phyloP scores from a whole-genome alignment of 64 coral and sea anemone species.

The Acropora yongei region DNA sequence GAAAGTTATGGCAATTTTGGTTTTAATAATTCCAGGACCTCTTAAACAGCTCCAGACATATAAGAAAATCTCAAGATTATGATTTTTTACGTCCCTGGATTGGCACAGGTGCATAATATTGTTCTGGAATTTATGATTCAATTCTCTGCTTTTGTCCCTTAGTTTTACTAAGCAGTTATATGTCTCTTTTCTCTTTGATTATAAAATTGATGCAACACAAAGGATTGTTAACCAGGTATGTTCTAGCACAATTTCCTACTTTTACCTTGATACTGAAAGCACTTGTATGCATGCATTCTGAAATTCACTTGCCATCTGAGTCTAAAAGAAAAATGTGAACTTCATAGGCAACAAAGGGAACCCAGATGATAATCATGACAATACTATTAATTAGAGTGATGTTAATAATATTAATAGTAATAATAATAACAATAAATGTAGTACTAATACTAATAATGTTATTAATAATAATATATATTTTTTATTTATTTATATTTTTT shows the following conservation, averaged over 20 bases:
- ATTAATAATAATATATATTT: too few species aligned
- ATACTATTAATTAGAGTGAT: too few species aligned
- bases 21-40: conserved; percentile 14
- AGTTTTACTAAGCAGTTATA: neutral
- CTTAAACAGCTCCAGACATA: conserved; percentile 41
- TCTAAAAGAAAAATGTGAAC: too few species aligned
- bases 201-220: neutral
- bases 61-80: conserved; percentile 31
- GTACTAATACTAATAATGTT: too few species aligned
- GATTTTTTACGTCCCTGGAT: conserved; percentile 52
- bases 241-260: neutral
- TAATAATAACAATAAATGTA: too few species aligned
- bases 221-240: neutral
- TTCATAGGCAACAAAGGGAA: too few species aligned
- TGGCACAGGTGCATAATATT: conserved; percentile 50
- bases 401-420: too few species aligned
- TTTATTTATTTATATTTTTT: too few species aligned
- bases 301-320: too few species aligned
- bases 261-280: too few species aligned
- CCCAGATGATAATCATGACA: too few species aligned
- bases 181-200: neutral
- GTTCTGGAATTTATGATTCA: neutral
- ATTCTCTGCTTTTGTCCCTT: neutral
- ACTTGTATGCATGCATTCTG: too few species aligned
- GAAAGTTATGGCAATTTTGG: neutral